Evolutionary conservation across 2,888 invertebrate species (phyloP).

Genomic region (Colostygia pectinataria): DNA sequence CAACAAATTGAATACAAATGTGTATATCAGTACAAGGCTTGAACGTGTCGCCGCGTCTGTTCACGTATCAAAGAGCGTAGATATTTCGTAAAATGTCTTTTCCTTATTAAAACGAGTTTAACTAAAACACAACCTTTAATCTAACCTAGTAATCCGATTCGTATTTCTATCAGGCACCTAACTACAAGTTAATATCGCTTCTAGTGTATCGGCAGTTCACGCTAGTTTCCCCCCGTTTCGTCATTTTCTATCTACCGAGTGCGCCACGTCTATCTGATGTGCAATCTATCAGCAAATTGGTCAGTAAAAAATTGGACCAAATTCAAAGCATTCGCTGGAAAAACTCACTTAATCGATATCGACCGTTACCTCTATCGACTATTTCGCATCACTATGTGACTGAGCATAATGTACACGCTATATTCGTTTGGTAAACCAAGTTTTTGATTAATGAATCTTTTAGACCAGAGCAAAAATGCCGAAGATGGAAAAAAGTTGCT

Average conservation of each 20-base stretch:
- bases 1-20: slow-evolving; percentile 10
- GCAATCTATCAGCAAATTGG: slow-evolving; percentile 75
- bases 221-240: slow-evolving; percentile 56
- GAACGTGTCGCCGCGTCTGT: slow-evolving; percentile 3
- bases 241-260: slow-evolving; percentile 64
- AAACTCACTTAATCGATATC: slow-evolving; percentile 34
- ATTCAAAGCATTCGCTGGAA: slow-evolving; percentile 55
- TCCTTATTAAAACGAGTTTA: slow-evolving; percentile 27
- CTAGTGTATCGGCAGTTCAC: slow-evolving; percentile 65
- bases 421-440: slow-evolving; percentile 45
- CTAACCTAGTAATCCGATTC: slow-evolving; percentile 30
- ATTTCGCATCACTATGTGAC: slow-evolving; percentile 53
- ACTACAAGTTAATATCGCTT: slow-evolving; percentile 40
- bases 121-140: slow-evolving; percentile 36
- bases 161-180: slow-evolving; percentile 41
- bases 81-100: slow-evolving; percentile 23
- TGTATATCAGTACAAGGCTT: slow-evolving; percentile 19
- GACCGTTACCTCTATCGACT: slow-evolving; percentile 30
- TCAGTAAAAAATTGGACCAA: slow-evolving; percentile 67
- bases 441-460: slow-evolving; percentile 31
- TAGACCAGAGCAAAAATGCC: slow-evolving; percentile 58
- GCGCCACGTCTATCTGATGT: slow-evolving; percentile 66
- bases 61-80: slow-evolving; percentile 8
- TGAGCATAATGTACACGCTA: slow-evolving; percentile 64
- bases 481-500: slow-evolving; percentile 57